phyloP scores from a whole-genome alignment of 2,113 vertebrate genomes.

The Chloropsis cyanopogon region DNA sequence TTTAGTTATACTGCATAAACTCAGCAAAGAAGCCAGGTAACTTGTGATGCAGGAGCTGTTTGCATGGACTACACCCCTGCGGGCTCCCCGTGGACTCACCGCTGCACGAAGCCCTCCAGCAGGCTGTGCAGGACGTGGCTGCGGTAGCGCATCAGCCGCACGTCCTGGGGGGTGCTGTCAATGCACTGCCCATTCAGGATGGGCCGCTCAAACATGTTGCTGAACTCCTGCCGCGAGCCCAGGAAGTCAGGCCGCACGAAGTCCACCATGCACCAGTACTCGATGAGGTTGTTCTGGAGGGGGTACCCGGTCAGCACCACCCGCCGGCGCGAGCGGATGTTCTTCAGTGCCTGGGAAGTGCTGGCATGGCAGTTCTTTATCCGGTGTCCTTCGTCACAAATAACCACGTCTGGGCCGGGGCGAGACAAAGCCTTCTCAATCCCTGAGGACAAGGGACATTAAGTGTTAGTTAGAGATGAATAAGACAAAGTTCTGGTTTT shows the following conservation, averaged over 20 bases:
- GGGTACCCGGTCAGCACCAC: conserved; percentile 97
- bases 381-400: conserved; percentile 97
- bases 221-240: conserved; percentile 96
- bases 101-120: conserved; percentile 96
- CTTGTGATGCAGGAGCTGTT: background rate
- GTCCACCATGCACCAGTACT: conserved; percentile 99
- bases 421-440: conserved; percentile 92
- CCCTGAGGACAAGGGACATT: conserved; percentile 71
- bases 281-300: conserved; percentile 96
- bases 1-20: background rate
- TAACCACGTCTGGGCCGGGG: conserved; percentile 95
- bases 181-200: conserved; percentile 97
- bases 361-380: conserved; percentile 99
- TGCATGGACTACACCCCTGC: fast-evolving
- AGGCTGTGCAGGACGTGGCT: conserved; percentile 98
- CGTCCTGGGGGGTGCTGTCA: conserved; percentile 96
- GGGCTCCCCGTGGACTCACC: conserved; percentile 71
- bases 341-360: conserved; percentile 97
- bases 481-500: background rate
- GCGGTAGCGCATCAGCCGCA: conserved; percentile 95
- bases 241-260: conserved; percentile 97
- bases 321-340: conserved; percentile 90
- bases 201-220: conserved; percentile 98
- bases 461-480: background rate
- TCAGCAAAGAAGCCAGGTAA: background rate